Conservation (phyloP, 2,797 vertebrate genomes). For the Chloroceryle amazona region DNA sequence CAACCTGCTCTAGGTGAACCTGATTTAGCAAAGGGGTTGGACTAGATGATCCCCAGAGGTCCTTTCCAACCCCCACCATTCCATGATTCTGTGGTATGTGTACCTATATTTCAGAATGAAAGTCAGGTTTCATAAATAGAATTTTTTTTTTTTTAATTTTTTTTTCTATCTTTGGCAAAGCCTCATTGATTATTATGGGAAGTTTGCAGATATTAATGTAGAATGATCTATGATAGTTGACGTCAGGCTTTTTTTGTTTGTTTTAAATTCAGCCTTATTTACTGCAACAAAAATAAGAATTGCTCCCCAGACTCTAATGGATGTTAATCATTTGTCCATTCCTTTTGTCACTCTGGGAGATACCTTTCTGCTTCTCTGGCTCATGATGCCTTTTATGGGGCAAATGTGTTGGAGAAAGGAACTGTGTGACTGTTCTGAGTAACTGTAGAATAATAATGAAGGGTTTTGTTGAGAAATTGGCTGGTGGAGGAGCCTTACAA, state of each 20-base stretch:
- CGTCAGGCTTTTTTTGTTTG: background rate
- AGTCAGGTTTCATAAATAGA: background rate
- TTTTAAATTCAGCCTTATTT: constrained; percentile 28
- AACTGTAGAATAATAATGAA: constrained; percentile 27
- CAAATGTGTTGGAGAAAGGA: constrained; percentile 6
- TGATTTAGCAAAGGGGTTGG: background rate
- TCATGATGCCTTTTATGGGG: constrained; percentile 8
- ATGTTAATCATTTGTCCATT: background rate
- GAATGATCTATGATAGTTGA: background rate
- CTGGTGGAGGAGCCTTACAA: constrained; percentile 14
- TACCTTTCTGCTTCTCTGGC: background rate
- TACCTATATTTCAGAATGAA: background rate
- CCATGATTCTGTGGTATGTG: background rate
- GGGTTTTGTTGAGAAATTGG: constrained; percentile 11
- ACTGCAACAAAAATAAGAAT: background rate
- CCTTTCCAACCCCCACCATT: background rate
- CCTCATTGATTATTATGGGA: background rate
- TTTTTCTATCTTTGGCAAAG: background rate
- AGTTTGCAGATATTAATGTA: background rate
- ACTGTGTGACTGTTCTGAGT: background rate
- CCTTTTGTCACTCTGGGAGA: background rate
- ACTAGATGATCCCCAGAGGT: background rate
- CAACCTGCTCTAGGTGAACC: background rate
- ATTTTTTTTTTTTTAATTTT: background rate
- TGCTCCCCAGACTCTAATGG: background rate